Base-by-base conservation (phyloP, 1,140 invertebrate genomes). In the Lutraria rhynchaena region DNA sequence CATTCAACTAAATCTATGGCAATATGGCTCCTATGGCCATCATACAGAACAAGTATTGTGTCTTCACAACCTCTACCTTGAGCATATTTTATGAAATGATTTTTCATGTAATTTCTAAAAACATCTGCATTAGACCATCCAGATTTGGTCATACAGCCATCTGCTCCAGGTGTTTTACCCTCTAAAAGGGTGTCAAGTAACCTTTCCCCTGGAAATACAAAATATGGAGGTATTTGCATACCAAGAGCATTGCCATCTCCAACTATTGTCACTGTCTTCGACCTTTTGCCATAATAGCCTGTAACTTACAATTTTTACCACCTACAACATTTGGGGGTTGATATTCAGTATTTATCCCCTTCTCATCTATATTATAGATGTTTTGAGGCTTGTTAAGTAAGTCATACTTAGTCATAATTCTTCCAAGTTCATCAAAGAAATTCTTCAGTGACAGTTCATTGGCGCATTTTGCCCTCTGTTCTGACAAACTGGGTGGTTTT, bases 11-110 rank as follows among this genome's bases (percentile, higher is more conserved):
- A 19, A 53, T 33, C 3, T 1, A 58, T 5, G 19, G 57, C 7
- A 63, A 81, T 46, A 46, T 61, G 57, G 1, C 55, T 46, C 0
- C 35, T 9, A 70, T 81, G 77, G 1, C 67, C 77, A 71, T 78
- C 63, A 46, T 57, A 61, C 15, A 69, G 44, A 37, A 49, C 22
- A 41, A 46, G 35, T 24, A 55, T 9, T 22, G 53, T 33, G 15
- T 41, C 15, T 5, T 41, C 37, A 5, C 5, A 5, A n/a, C 24
- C 33, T 35, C 37, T 57, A 5, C 29, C 58, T 41, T 27, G 24
- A n/a, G 41, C 35, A 49, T 49, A 51, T 46, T 63, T 61, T 1
- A 76, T 27, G 35, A 70, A 71, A 63, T 70, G 77, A n/a, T 11
- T 46, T 27, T 69, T 22, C 3, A 71, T 46, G 55, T 70, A 71